Evolutionary conservation across 2,797 vertebrate genomes (phyloP).

Genomic region (Tangara arthus): DNA sequence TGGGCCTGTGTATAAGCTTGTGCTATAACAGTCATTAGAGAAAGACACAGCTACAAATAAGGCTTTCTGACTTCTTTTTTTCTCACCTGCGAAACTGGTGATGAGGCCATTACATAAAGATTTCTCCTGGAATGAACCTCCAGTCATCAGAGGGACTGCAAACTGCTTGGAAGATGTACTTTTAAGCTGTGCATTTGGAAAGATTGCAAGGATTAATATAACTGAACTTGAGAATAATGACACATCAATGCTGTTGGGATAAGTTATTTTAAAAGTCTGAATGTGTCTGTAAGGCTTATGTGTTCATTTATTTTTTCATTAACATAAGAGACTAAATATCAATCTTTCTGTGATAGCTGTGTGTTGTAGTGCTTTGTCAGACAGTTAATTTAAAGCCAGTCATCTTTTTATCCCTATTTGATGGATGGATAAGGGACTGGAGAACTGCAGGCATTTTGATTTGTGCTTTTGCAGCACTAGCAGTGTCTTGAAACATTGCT

Average conservation of each 20-base stretch:
- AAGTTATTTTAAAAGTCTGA: background rate
- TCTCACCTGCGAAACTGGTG: background rate
- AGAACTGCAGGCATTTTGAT: background rate
- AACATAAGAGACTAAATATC: background rate
- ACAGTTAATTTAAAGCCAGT: background rate
- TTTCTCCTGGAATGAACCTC: constrained; percentile 21
- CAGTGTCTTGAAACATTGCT: background rate
- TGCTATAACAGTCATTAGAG: background rate
- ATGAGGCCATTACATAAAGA: background rate
- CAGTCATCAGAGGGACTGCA: background rate
- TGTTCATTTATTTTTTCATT: constrained; percentile 13
- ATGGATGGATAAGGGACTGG: background rate
- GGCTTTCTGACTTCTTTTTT: background rate
- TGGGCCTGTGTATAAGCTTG: background rate
- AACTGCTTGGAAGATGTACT: background rate
- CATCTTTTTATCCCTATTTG: background rate
- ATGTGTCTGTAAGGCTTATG: background rate
- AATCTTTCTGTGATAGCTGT: background rate
- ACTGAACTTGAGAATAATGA: constrained; percentile 20
- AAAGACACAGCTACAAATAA: background rate
- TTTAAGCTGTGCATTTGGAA: background rate
- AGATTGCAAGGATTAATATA: background rate
- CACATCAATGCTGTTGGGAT: background rate
- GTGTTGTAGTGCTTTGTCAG: background rate
- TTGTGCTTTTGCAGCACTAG: background rate